Base-by-base conservation (phyloP, 2,113 vertebrate species). In the Ciconia stormi region DNA sequence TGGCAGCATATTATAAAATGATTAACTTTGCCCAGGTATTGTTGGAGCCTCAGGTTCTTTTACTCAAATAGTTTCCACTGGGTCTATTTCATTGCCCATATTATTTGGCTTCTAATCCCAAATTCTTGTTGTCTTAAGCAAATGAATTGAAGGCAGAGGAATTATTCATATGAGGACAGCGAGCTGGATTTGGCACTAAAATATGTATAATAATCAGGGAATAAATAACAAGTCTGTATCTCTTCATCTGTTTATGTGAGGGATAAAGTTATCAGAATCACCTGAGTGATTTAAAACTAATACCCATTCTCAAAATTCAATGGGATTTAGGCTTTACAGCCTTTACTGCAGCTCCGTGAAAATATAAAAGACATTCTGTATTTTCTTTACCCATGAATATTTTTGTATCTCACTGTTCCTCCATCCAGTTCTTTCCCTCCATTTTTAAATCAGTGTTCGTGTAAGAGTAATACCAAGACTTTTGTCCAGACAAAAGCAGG, bases 41-140 rank as follows among this genome's bases (percentile, higher is more conserved):
- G 38, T 63, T 84, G 44, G 32, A 89, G 52, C 58, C 61, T 82
- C 53, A 80, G 73, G 63, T 93, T 88, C n/a, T 87, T 96, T 83
- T 62, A 76, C 53, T 83, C 23, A 5, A 66, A 66, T 81, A 69
- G 47, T 82, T 95, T 94, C 71, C 50, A 46, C 58, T 77, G 46
- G 1, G 3, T 93, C 93, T 93, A 36, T 92, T 92, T 71, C 38
- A 86, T 78, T 83, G 42, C 62, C 70, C 59, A 7, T 65, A 56
- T 83, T 84, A 95, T 97, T 92, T 95, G 65, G 11, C 9, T 89
- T 25, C 62, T 95, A 95, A 96, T 89, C 69, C 69, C 25, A 91
- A 89, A 91, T 87, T 89, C n/a, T 61, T 89, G 65, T 97, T 92
- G 53, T 85, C 61, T 94, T 85, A 96, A 88, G 78, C 81, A 94